These are phyloP conservation scores for Hylia prasina DNA, from an alignment of 2,113 vertebrate species.

Conservation along the genomic window DNA sequence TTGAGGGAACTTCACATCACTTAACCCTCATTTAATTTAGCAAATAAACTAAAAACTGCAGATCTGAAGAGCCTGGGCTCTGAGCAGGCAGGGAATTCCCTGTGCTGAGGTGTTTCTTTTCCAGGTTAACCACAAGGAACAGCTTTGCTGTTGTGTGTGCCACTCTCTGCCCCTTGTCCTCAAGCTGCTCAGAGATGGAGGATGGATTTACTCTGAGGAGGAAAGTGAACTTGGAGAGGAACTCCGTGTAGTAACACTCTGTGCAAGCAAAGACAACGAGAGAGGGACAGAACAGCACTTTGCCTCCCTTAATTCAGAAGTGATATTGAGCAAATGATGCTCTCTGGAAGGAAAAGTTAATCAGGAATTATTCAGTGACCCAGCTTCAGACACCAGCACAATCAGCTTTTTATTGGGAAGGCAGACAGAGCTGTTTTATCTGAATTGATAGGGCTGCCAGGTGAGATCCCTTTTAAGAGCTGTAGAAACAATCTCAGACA, in stretches of 20 bases:
- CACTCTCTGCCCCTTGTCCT: not conserved
- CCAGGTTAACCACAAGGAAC: not conserved
- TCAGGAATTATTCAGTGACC: not conserved
- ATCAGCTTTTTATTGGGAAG: not conserved
- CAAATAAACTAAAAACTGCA: not conserved
- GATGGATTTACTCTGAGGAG: fast-evolving
- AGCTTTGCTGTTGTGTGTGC: not conserved
- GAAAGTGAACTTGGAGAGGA: not conserved
- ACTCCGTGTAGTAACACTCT: not conserved
- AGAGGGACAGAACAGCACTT: not conserved
- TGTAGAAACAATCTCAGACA: slow-evolving; percentile 20
- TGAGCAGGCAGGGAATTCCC: not conserved
- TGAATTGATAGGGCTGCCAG: slow-evolving; percentile 30
- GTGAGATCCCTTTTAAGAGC: slow-evolving; percentile 24
- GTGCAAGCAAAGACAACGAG: not conserved
- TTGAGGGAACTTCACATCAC: not conserved
- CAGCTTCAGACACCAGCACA: not conserved
- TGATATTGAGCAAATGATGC: not conserved
- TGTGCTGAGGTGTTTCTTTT: not conserved
- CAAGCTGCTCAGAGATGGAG: not conserved
- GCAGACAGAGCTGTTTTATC: not conserved
- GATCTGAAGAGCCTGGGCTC: not conserved
- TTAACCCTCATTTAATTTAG: not conserved
- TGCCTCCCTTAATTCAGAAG: not conserved
- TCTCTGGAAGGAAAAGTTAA: not conserved